Evolutionary conservation across 2,113 vertebrate genomes (phyloP).

Genomic region (Polypterus bichir): DNA sequence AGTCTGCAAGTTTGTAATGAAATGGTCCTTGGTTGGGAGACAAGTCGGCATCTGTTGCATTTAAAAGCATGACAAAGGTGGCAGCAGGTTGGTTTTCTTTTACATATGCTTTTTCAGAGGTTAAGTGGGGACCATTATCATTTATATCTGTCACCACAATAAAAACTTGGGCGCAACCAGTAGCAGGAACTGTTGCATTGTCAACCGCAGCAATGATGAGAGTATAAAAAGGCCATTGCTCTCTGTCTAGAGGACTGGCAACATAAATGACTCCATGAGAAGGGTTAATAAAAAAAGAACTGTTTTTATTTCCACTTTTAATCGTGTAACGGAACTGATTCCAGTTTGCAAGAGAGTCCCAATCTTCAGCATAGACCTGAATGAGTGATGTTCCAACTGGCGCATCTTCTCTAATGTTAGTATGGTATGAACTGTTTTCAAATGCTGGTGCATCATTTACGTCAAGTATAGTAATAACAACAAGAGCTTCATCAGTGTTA

Average conservation of each 20-base stretch:
- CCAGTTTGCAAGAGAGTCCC: conserved; percentile 40
- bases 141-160: conserved; percentile 44
- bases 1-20: conserved; percentile 40
- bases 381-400: conserved; percentile 30
- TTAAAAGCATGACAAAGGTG: conserved; percentile 36
- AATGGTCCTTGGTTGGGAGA: conserved; percentile 51
- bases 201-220: conserved; percentile 45
- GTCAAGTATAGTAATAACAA: conserved; percentile 41
- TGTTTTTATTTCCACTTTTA: conserved; percentile 39
- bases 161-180: conserved; percentile 38
- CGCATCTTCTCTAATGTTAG: conserved; percentile 35
- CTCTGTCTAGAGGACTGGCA: conserved; percentile 42
- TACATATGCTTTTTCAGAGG: conserved; percentile 29
- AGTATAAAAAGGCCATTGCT: conserved; percentile 45
- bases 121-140: conserved; percentile 44
- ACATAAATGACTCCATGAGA: conserved; percentile 38
- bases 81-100: conserved; percentile 51
- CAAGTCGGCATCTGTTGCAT: conserved; percentile 43
- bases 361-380: conserved; percentile 39
- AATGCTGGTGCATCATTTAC: conserved; percentile 45
- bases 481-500: conserved; percentile 41
- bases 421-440: conserved; percentile 26
- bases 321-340: conserved; percentile 40
- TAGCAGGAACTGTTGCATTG: conserved; percentile 40
- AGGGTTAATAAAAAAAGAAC: conserved; percentile 41